A percentile compares a stretch with the other conserved stretches of the same genome.
Conservation (phyloP, 1,140 invertebrate genomes). For the Sycophila sp. region DNA sequence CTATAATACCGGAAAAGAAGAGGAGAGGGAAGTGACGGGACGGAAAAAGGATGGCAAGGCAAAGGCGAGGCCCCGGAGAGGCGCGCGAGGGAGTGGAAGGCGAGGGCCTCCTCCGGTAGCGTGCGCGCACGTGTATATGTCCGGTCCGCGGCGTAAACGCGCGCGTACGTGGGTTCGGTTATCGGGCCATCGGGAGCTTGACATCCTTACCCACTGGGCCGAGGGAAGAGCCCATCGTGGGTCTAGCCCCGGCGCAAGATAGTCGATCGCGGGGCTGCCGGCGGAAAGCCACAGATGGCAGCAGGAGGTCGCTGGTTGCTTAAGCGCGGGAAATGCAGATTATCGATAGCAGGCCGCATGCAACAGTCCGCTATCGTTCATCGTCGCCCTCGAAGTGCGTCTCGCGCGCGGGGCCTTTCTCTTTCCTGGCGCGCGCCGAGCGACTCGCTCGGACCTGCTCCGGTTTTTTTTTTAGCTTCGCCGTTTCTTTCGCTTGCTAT, state of each 20-base stretch:
- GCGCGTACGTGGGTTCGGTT: not conserved
- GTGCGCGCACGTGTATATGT: not conserved
- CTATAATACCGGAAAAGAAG: constrained; percentile 1
- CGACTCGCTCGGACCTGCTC: not conserved
- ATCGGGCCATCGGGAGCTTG: constrained; percentile 22
- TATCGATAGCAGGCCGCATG: constrained; percentile 44
- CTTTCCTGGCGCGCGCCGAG: not conserved
- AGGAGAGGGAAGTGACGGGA: constrained; percentile 12
- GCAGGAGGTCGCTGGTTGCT: constrained; percentile 44
- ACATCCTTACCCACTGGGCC: constrained; percentile 47
- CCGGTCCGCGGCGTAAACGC: not conserved
- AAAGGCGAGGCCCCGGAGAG: not conserved
- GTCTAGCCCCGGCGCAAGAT: not conserved
- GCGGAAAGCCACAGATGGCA: constrained; percentile 54
- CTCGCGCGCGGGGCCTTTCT: not conserved
- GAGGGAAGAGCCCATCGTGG: not conserved
- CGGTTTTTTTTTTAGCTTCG: not conserved
- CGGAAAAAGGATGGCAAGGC: constrained; percentile 10
- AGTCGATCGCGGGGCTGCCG: not conserved
- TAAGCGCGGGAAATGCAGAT: constrained; percentile 47
- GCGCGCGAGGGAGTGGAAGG: not conserved
- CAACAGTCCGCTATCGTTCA: not conserved
- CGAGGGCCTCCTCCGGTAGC: too few relatives aligned
- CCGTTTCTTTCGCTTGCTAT: not conserved
- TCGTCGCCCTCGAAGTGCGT: constrained; percentile 4